Percentiles rank a stretch among this genome's conserved stretches.
Evolutionary conservation across 2,797 vertebrate species (phyloP).

Genomic region (Falco peregrinus): DNA sequence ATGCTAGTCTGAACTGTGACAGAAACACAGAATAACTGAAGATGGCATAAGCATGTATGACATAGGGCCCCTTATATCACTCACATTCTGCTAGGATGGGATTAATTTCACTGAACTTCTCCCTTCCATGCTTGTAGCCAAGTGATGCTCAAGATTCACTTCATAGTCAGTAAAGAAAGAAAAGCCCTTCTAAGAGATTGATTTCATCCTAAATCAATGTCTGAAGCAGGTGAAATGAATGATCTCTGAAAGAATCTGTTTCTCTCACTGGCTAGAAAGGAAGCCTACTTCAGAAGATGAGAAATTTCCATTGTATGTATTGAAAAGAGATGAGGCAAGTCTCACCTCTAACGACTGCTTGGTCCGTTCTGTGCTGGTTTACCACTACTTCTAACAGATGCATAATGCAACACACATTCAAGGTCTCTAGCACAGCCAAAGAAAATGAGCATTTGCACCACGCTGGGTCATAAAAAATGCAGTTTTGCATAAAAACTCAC

Average conservation of each 20-base stretch:
- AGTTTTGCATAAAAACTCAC: background rate
- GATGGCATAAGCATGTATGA: background rate
- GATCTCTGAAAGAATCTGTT: background rate
- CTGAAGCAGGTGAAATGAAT: background rate
- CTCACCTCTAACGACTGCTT: background rate
- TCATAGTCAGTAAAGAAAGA: background rate
- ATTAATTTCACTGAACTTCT: background rate
- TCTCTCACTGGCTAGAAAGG: background rate
- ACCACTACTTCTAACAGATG: background rate
- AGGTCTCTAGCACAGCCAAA: background rate
- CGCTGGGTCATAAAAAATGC: background rate
- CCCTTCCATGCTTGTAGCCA: background rate
- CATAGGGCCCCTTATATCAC: background rate
- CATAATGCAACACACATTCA: background rate
- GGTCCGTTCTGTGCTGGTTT: background rate
- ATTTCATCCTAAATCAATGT: background rate
- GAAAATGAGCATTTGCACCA: constrained; percentile 12
- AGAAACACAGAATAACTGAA: background rate
- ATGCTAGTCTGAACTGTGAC: background rate
- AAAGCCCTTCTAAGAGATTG: background rate
- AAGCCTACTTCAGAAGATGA: background rate
- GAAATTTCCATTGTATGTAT: fast-evolving
- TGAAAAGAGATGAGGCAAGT: background rate
- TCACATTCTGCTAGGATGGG: background rate
- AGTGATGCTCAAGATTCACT: background rate